Conservation (phyloP, 2,797 vertebrate genomes). For the Enteromius anoplus region DNA sequence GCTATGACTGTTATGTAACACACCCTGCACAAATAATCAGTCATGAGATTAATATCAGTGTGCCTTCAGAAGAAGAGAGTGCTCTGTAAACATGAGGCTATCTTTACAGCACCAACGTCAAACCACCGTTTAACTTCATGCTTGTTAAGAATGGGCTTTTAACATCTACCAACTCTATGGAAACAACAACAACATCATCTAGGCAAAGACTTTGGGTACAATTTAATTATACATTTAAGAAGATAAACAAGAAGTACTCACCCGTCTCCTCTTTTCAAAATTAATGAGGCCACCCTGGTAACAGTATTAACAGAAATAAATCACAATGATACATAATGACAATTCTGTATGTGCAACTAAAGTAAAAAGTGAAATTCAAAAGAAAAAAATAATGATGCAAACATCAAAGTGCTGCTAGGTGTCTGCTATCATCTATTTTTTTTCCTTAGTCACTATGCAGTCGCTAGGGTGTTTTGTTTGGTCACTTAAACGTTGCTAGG, state of each 20-base stretch:
- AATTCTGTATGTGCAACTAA: background rate
- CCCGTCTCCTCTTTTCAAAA: slow-evolving; percentile 91
- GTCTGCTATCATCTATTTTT: too few species aligned
- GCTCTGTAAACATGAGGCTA: slow-evolving; percentile 18
- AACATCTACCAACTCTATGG: slow-evolving; percentile 13
- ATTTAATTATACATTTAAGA: background rate
- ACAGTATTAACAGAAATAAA: background rate
- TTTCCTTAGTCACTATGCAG: background rate
- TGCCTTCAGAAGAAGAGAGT: background rate
- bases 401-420: too few species aligned
- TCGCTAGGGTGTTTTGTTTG: background rate
- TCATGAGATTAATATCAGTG: slow-evolving; percentile 25
- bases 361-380: background rate
- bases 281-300: slow-evolving; percentile 85
- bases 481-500: background rate
- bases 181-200: slow-evolving; percentile 6
- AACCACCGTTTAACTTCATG: background rate
- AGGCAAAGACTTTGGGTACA: background rate
- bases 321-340: background rate
- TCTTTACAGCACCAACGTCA: background rate
- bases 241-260: slow-evolving; percentile 66
- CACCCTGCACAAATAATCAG: background rate
- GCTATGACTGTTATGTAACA: slow-evolving; percentile 20
- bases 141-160: slow-evolving; percentile 22
- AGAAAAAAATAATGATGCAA: too few species aligned